Conservation (phyloP, 2,797 vertebrate genomes). For the Atherinosoma microstoma region DNA sequence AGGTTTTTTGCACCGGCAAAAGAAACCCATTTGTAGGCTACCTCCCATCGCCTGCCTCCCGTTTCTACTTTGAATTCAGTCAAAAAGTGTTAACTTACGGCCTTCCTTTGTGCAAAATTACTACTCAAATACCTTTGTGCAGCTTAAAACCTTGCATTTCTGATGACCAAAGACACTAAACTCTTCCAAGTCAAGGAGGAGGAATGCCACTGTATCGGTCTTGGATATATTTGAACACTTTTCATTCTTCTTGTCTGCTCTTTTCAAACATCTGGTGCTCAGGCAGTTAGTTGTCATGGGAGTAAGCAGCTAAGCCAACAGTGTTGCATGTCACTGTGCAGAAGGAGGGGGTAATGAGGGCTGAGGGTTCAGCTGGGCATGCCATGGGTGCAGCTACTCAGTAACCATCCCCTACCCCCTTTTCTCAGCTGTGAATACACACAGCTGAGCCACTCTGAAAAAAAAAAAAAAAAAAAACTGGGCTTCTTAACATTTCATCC, state of each 20-base stretch:
- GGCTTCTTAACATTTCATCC: conserved; percentile 3
- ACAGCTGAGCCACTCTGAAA: conserved; percentile 72
- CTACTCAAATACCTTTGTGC: background rate
- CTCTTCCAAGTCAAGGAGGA: conserved; percentile 13
- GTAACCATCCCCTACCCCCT: conserved; percentile 30
- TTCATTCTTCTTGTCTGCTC: conserved; percentile 35
- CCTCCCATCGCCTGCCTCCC: background rate
- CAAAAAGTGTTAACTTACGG: background rate
- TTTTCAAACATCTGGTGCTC: conserved; percentile 77
- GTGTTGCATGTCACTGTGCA: conserved; percentile 59
- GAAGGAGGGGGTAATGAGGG: conserved; percentile 6
- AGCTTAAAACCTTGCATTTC: background rate
- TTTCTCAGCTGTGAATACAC: conserved; percentile 50
- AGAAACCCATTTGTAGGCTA: background rate
- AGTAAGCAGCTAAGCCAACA: conserved; percentile 74
- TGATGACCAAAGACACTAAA: conserved; percentile 1
- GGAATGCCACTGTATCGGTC: conserved; percentile 18
- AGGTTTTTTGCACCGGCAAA: no score
- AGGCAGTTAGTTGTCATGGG: conserved; percentile 74
- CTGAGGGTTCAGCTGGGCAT: conserved; percentile 67
- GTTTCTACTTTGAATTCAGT: background rate
- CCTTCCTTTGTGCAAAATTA: background rate
- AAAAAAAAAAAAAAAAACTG: conserved; percentile 22
- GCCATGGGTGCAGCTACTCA: conserved; percentile 58
- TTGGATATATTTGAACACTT: conserved; percentile 50